Conservation (phyloP, 2,113 vertebrate genomes). For the Hypanus sabinus region DNA sequence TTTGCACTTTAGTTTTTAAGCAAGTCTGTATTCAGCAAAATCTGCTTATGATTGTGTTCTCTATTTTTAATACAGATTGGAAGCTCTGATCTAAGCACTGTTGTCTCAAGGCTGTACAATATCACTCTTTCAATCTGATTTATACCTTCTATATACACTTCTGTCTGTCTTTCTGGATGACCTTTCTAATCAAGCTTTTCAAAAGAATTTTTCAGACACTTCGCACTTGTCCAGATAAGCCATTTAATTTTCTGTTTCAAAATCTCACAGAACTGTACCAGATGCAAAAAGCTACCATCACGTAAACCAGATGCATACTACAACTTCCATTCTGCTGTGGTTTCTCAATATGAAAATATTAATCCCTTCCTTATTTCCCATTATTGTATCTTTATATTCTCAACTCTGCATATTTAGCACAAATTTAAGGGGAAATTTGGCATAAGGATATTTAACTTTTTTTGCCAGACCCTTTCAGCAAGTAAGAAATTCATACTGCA, state of each 20-base stretch:
- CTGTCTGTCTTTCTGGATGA: background rate
- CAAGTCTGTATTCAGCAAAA: background rate
- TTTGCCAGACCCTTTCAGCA: background rate
- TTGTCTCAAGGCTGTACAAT: background rate
- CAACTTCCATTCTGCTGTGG: background rate
- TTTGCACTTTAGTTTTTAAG: background rate
- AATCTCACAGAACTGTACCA: too few species aligned
- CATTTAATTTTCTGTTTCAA: background rate
- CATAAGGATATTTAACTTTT: background rate
- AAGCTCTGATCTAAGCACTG: background rate
- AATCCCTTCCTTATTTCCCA: background rate
- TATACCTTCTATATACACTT: background rate
- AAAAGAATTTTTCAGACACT: background rate
- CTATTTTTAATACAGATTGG: background rate
- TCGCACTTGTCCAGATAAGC: background rate
- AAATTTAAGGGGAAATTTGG: background rate
- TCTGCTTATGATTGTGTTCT: background rate
- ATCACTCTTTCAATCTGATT: background rate
- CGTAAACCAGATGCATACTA: background rate
- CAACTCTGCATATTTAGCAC: too few species aligned
- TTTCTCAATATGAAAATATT: background rate
- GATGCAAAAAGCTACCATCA: background rate
- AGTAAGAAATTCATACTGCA: background rate
- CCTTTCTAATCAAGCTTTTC: background rate
- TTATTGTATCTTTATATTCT: background rate